Base-by-base conservation (phyloP, 2,888 invertebrate genomes). In the Gymnosoma rotundatum region DNA sequence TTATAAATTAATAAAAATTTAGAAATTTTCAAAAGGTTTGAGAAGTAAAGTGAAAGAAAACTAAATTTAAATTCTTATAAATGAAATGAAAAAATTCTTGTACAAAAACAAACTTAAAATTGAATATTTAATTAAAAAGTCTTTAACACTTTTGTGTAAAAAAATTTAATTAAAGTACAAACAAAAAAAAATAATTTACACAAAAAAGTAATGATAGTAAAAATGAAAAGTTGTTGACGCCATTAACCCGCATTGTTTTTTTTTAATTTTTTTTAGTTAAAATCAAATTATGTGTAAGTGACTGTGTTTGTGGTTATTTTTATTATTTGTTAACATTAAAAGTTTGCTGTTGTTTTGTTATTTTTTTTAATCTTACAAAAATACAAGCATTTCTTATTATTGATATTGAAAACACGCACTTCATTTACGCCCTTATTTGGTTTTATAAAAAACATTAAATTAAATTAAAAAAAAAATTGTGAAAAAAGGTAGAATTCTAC, bases 341-440 rank as follows among this genome's bases (percentile, higher is more conserved):
- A 36, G 58, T 52, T 69, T 70, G 58, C 38, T 54, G 36, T 45
- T 66, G 18, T 52, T 25, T 32, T 32, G 6, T 18, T 21, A 9
- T 38, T 18, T 64, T 36, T 50, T n/a, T n/a, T n/a, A n/a, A 32
- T 32, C 6, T 32, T 25, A 48, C 66, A 48, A 45, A 78, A 70
- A 16, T 25, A 64, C 42, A 73, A 63, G 61, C 36, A 56, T 60
- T 69, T 78, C 61, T 52, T 67, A 74, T 70, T 76, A 83, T 81
- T 84, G 74, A 70, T 84, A 84, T 84, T 84, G 74, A 74, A 78
- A 84, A 70, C 84, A 84, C 84, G 84, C 81, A 81, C 81, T 84
- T 81, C 70, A 84, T 78, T 76, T 81, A 84, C 78, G 81, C 73
- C 84, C 84, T 70, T 84, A 84, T 84, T 81, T 84, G 81, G 81